Evolutionary conservation across 2,888 invertebrate genomes (phyloP).

Genomic region (Euplexia lucipara): DNA sequence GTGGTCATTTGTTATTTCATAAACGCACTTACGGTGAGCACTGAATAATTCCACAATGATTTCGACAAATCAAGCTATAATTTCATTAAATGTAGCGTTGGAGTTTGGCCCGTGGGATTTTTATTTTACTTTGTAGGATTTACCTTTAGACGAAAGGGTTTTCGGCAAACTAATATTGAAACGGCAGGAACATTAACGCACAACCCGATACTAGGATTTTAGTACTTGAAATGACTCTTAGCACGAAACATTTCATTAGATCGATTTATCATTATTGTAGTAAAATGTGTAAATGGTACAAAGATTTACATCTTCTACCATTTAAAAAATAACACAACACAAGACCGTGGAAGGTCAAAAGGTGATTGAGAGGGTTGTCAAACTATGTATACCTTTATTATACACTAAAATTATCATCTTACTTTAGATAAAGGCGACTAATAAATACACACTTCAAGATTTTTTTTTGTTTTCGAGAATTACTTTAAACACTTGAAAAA

Average conservation of each 20-base stretch:
- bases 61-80: slow-evolving; percentile 30
- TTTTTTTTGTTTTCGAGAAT: too few species aligned
- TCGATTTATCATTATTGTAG: not conserved
- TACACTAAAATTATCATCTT: not conserved
- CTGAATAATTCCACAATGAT: slow-evolving; percentile 37
- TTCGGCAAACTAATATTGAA: too few species aligned
- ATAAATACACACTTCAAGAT: too few species aligned
- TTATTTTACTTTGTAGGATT: not conserved
- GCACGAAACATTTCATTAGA: too few species aligned
- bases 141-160: not conserved
- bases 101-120: not conserved
- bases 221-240: too few species aligned
- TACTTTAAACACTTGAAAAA: too few species aligned
- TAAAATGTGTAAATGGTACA: too few species aligned
- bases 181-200: too few species aligned
- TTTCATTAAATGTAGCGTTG: slow-evolving; percentile 8
- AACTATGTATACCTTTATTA: not conserved
- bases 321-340: slow-evolving; percentile 5
- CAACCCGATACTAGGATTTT: too few species aligned
- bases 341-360: not conserved
- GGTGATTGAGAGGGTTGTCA: not conserved
- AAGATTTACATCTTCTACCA: not conserved
- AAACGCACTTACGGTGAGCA: slow-evolving; percentile 34
- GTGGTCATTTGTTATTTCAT: slow-evolving; percentile 64
- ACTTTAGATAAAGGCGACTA: not conserved